Evolutionary conservation across 2,888 invertebrate genomes (phyloP), one percentile per base, ranked within the genome.

Genomic region (Catotricha subobsoleta): DNA sequence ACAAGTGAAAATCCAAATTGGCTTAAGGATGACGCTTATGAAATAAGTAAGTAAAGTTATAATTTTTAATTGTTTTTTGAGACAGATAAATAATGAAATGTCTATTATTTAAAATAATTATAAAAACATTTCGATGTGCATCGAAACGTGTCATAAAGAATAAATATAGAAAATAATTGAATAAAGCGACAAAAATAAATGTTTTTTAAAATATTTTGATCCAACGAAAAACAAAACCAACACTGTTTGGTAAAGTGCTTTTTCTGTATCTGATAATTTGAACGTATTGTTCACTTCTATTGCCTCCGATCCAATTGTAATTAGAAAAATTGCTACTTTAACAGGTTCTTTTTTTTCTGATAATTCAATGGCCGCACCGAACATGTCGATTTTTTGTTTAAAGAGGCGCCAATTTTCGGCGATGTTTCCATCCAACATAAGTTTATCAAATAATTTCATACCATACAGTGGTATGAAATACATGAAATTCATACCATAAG

Each of bases 201-300:
- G n/a, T n/a, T n/a, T n/a, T n/a, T n/a, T n/a, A n/a, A n/a, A n/a
- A n/a, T n/a, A n/a, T n/a, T n/a, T n/a, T n/a, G n/a, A n/a, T n/a
- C n/a, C n/a, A n/a, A 45, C 23, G 33, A 44, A 47, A 38, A 53
- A 52, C 9, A 45, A 47, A 16, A 45, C 31, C 3, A 47, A 38
- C 1, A 53, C 49, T 15, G 41, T 36, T 7, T 45, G 42, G 39
- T 45, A 47, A 15, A 44, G 38, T 39, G 43, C 48, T 18, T 43
- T 46, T 3, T 51, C 43, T 12, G 35, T 44, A 9, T 44, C 45
- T 1, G 41, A 39, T 15, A 52, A 27, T n/a, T 40, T 43, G 28
- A 53, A 50, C 3, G 51, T 50, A 20, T 52, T 47, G 38, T 40
- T 53, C 21, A 49, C 45, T 35, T 53, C 51, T n/a, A 51, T 43